Evolutionary conservation across 2,113 vertebrate species (phyloP).

Genomic region (Pelecanoides urinatrix): DNA sequence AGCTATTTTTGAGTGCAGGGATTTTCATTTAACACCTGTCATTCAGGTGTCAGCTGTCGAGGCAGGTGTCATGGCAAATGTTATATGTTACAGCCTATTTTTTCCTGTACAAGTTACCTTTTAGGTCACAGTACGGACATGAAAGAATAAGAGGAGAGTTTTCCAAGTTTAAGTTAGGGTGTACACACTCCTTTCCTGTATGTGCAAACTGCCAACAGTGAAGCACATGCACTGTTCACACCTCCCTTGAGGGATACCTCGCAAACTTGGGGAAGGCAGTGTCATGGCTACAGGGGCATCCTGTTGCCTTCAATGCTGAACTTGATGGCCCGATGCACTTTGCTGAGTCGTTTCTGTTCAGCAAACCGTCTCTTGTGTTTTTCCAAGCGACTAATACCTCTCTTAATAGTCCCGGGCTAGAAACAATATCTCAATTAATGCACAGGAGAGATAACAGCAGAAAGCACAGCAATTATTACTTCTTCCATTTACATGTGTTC

Average conservation of each 20-base stretch:
- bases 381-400: slow-evolving; percentile 89
- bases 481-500: not conserved
- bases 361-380: slow-evolving; percentile 94
- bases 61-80: not conserved
- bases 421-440: slow-evolving; percentile 72
- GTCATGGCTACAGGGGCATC: slow-evolving; percentile 87
- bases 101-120: slow-evolving; percentile 23
- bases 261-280: slow-evolving; percentile 58
- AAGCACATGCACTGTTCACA: slow-evolving; percentile 73
- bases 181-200: slow-evolving; percentile 22
- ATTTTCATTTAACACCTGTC: not conserved
- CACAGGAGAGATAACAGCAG: slow-evolving; percentile 63
- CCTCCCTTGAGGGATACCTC: slow-evolving; percentile 74
- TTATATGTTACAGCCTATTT: not conserved
- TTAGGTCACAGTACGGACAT: slow-evolving; percentile 18
- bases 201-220: slow-evolving; percentile 46
- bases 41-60: not conserved
- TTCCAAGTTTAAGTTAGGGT: slow-evolving; percentile 39
- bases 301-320: slow-evolving; percentile 97
- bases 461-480: slow-evolving; percentile 44
- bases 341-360: slow-evolving; percentile 85
- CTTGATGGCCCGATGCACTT: slow-evolving; percentile 87
- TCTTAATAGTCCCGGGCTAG: slow-evolving; percentile 86
- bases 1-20: not conserved
- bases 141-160: not conserved